phyloP scores from a whole-genome alignment of 2,113 vertebrate species.

The Amblyopsis rosae region DNA sequence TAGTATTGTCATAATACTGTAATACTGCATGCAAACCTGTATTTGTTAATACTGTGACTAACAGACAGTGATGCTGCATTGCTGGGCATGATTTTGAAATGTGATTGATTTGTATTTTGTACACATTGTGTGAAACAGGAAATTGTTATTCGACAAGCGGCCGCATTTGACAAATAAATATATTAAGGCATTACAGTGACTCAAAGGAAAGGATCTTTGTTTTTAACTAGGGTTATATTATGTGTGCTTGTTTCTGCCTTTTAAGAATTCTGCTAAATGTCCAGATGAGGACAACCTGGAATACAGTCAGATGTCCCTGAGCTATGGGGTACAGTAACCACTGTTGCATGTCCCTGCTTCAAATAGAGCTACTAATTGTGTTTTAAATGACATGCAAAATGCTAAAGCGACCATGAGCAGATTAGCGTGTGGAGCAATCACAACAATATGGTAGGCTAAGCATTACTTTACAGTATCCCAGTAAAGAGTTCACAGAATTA shows the following conservation, averaged over 20 bases:
- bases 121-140: too few species aligned
- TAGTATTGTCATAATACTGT: too few species aligned
- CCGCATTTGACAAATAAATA: too few species aligned
- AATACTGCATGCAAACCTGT: too few species aligned
- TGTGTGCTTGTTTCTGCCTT: constrained; percentile 40
- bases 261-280: constrained; percentile 41
- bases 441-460: background rate
- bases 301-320: constrained; percentile 54
- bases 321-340: constrained; percentile 60
- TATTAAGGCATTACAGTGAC: too few species aligned
- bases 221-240: background rate
- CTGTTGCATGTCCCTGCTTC: constrained; percentile 42
- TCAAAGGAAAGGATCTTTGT: background rate
- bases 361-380: background rate
- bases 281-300: constrained; percentile 57
- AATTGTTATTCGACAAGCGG: too few species aligned
- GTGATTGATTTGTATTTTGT: too few species aligned
- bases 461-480: background rate
- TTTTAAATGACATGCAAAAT: constrained; percentile 2
- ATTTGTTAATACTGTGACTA: too few species aligned
- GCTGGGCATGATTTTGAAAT: too few species aligned
- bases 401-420: background rate
- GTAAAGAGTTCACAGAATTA: background rate
- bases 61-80: too few species aligned
- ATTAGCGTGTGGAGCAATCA: background rate